Evolutionary conservation across 2,113 vertebrate genomes (phyloP).

Genomic region (Odocoileus virginianus): DNA sequence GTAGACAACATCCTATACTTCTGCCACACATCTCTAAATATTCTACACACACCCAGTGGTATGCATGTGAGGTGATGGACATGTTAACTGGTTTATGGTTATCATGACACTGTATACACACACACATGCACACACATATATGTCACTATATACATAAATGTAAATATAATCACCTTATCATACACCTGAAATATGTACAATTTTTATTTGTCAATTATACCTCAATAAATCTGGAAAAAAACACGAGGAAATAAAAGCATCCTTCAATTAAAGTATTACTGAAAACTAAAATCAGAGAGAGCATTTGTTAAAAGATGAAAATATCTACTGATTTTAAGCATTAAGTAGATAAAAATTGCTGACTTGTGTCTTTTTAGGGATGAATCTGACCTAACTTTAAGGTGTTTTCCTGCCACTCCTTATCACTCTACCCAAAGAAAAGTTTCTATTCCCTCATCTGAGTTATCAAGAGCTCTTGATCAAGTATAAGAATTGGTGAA

Average conservation of each 20-base stretch:
- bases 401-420: not conserved
- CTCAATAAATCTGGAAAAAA: not conserved
- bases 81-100: not conserved
- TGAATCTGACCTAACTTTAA: not conserved
- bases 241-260: not conserved
- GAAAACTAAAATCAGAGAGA: not conserved
- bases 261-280: not conserved
- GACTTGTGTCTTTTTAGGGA: not conserved
- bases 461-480: not conserved
- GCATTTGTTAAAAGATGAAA: not conserved
- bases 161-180: not conserved
- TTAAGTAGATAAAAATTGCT: not conserved
- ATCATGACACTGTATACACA: not conserved
- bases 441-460: not conserved
- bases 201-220: not conserved
- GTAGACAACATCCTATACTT: not conserved
- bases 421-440: not conserved
- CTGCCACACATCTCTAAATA: not conserved
- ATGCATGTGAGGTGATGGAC: not conserved
- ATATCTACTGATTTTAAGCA: not conserved
- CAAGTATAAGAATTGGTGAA: not conserved
- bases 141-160: not conserved
- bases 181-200: not conserved
- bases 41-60: not conserved
- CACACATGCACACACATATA: not conserved